Percentiles rank a stretch among this genome's conserved stretches.
These are phyloP conservation scores for Tipula vernalis DNA, from an alignment of 2,888 invertebrate species.

Conservation along the genomic window DNA sequence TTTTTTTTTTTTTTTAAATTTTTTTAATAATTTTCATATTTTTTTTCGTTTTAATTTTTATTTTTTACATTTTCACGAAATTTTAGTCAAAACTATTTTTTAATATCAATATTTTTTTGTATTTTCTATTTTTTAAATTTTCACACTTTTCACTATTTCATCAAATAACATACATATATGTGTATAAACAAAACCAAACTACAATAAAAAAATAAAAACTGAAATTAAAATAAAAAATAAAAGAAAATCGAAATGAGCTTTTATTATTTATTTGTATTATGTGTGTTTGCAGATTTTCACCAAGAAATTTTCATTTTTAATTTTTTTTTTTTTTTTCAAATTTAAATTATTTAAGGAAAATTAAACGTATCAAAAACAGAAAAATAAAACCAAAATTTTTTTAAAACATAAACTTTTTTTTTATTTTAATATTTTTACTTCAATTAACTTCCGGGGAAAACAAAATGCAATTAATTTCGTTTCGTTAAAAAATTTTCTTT, in stretches of 20 bases:
- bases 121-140: neutral
- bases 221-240: neutral
- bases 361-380: neutral
- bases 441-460: slow-evolving; percentile 8
- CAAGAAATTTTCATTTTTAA: neutral
- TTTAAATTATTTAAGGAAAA: neutral
- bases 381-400: slow-evolving; percentile 5
- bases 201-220: neutral
- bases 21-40: neutral
- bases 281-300: neutral
- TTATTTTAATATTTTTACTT: neutral
- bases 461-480: slow-evolving; percentile 8
- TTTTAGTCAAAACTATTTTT: neutral
- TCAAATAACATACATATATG: neutral
- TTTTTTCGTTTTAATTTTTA: neutral
- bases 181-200: neutral
- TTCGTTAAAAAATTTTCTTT: slow-evolving; percentile 8
- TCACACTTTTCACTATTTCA: slow-evolving; percentile 1
- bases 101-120: neutral
- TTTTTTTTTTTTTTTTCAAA: neutral
- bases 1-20: neutral
- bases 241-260: neutral
- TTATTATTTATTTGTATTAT: neutral
- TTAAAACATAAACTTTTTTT: neutral
- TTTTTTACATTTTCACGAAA: neutral